Evolutionary conservation across 2,797 vertebrate species (phyloP), one percentile per base, ranked within the genome.

Genomic region (Sternarchorhynchus goeldii): DNA sequence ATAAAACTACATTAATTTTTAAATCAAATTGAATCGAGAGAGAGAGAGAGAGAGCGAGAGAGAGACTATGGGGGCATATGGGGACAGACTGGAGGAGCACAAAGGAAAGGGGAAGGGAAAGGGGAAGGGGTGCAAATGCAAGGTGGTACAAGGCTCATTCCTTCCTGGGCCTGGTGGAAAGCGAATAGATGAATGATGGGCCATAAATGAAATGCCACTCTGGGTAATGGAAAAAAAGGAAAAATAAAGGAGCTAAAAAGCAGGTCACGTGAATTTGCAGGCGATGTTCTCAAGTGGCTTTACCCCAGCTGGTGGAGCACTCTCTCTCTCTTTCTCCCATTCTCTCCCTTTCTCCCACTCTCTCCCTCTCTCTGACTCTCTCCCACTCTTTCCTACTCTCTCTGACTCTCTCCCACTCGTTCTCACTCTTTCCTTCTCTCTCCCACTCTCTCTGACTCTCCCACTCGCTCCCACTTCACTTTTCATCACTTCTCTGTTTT

Each of bases 171-270:
- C 55, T 63, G 82, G 86, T 76, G 82, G 83, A 83, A 84, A 83
- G 80, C 78, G 84, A 29, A 81, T 85, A 88, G 86, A 89, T 87
- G 89, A 91, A 91, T 89, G 90, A 91, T 83, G 73, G 88, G 84
- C 75, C 81, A 86, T 88, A 91, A 92, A 92, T 91, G 86, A 91
- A 93, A 91, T 85, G 89, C 89, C 89, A 91, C 89, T 92, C 88
- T 63, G 83, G 71, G 85, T 90, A 91, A 91, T 89, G 83, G 87
- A 86, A 89, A 89, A 85, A 79, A 88, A 86, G 82, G 87, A 86
- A 89, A 89, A 85, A 79, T 88, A 85, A 50, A 67, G 82, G 50
- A 21, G 84, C 70, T 20, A 76, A 75, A 90, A 90, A 89, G 86
- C 69, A 88, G 90, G 90, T 92, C 91, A 91, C 86, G 90, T 88